Base-by-base conservation (phyloP, 2,797 vertebrate species). In the Dromococcyx pavoninus region DNA sequence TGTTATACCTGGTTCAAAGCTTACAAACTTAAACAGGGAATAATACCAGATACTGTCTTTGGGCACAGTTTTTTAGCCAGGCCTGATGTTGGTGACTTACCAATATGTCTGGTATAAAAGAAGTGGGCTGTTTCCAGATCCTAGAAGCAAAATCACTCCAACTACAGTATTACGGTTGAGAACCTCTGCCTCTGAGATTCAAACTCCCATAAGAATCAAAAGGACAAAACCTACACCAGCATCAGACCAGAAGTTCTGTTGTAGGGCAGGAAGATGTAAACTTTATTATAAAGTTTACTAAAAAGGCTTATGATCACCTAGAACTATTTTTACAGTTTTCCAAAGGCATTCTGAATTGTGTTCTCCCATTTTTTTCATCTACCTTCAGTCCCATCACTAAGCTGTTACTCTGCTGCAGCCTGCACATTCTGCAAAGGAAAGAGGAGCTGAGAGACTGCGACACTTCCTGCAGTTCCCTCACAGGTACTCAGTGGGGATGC, bases 381-480 rank as follows among this genome's bases (percentile, higher is more conserved):
- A 17, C 35, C 50, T 66, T 41, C 57, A 57, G 54, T 46, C 30
- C n/a, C 58, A 46, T 14, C 50, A 17, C 54, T 57, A 48, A 74
- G 62, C 18, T 60, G 44, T 41, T 57, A 22, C 28, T 58, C 27
- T 79, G 64, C 86, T 79, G 62, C 86, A 87, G 77, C 39, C 35
- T 82, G 56, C 32, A 16, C 7, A 7, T n/a, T 64, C 44, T 94
- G 89, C 80, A 90, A 78, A 91, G 82, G 82, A 50, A 72, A 86
- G 61, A 62, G 74, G 41, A 96, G 86, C 74, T 90, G 71, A 83
- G 57, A 51, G 13, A 43, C 27, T 73, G 83, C 77, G 94, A 15
- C 66, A 86, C 73, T 93, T 86, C 92, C 94, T 87, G 85, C 87
- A 71, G 48, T 41, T 93, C 18, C 88, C 56, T 64, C 7, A 17